Evolutionary conservation across 2,113 vertebrate species (phyloP).

Genomic region (Sorex fumeus): DNA sequence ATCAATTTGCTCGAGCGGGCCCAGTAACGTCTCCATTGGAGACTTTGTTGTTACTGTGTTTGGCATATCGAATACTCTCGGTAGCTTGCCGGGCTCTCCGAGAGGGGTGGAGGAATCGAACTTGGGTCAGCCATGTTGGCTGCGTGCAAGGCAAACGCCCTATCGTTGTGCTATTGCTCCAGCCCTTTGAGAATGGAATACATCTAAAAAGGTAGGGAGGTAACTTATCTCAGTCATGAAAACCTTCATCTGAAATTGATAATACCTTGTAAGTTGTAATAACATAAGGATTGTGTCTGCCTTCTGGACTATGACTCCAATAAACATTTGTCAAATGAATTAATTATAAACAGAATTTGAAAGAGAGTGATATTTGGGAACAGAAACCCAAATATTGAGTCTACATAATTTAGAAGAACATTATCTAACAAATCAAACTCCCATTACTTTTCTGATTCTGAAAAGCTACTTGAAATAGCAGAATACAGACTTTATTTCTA

Average conservation of each 20-base stretch:
- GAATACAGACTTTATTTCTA: constrained; percentile 64
- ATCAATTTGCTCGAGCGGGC: too few species aligned
- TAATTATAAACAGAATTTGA: neutral
- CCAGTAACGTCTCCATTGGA: too few species aligned
- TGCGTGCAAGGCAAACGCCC: too few species aligned
- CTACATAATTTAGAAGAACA: constrained; percentile 26
- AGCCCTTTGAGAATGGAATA: neutral
- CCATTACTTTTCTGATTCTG: constrained; percentile 57
- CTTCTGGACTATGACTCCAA: neutral
- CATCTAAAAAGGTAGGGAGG: constrained; percentile 6
- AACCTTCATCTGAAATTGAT: neutral
- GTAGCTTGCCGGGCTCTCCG: too few species aligned
- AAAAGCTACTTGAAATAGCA: constrained; percentile 38
- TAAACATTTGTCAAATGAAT: neutral
- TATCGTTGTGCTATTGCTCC: too few species aligned
- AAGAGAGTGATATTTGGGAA: neutral
- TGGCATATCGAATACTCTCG: too few species aligned
- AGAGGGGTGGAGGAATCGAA: too few species aligned
- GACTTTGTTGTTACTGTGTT: too few species aligned
- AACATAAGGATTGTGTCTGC: neutral
- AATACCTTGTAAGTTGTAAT: neutral
- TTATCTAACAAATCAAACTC: neutral
- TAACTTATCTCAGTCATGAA: neutral
- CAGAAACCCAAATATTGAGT: constrained; percentile 33
- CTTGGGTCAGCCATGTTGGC: too few species aligned